Conservation (phyloP, 2,113 vertebrate genomes). For the Hepsetus odoe region DNA sequence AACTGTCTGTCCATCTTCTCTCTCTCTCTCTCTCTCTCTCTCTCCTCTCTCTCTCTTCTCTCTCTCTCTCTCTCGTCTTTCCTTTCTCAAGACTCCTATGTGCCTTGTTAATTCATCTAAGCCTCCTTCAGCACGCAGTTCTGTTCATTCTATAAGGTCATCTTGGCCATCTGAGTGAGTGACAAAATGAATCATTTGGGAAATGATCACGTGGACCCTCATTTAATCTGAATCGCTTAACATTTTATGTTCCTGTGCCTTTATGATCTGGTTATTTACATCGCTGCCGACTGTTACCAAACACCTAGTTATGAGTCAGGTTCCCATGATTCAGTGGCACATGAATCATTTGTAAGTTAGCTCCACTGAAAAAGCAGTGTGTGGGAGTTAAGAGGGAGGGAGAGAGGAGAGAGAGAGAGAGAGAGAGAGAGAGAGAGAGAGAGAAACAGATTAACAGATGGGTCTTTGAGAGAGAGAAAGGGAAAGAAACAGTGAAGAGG, state of each 20-base stretch:
- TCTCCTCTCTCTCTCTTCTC: no score
- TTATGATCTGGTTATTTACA: conserved; percentile 50
- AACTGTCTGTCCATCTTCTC: conserved; percentile 4
- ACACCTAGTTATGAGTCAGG: no score
- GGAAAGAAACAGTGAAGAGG: no score
- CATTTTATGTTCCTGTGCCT: conserved; percentile 37
- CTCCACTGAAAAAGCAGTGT: conserved; percentile 24
- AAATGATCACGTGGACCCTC: conserved; percentile 31
- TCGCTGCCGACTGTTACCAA: conserved; percentile 21
- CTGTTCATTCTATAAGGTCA: conserved; percentile 42
- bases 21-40: conserved; percentile 18
- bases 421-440: no score
- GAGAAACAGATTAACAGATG: neutral
- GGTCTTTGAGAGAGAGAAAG: no score
- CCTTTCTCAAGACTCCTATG: neutral
- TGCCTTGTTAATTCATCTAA: conserved; percentile 16
- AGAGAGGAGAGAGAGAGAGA: no score
- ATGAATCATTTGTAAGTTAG: conserved; percentile 49
- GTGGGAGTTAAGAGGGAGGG: neutral
- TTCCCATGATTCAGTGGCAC: conserved; percentile 49
- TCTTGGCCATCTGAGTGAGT: conserved; percentile 46
- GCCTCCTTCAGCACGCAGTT: conserved; percentile 33
- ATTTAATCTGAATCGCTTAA: conserved; percentile 34
- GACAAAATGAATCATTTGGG: conserved; percentile 49
- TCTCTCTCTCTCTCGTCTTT: neutral